Percentiles rank a stretch among this genome's conserved stretches.
phyloP scores from a whole-genome alignment of 2,797 vertebrate species.

The Crypturellus tataupa region DNA sequence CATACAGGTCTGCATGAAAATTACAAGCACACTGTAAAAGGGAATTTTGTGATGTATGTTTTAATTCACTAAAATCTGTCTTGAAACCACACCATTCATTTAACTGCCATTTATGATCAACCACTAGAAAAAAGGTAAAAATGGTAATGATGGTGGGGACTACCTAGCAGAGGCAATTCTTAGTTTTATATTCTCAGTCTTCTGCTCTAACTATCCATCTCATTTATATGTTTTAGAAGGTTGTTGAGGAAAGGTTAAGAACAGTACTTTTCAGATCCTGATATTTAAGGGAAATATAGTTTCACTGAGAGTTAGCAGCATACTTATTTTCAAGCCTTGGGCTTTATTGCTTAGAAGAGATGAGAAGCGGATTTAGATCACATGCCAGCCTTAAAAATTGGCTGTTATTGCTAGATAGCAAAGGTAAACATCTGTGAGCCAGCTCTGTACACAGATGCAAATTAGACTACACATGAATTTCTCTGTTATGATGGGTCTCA shows the following conservation, averaged over 20 bases:
- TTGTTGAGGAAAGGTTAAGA: background rate
- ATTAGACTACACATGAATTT: constrained; percentile 31
- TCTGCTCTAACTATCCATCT: background rate
- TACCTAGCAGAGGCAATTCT: background rate
- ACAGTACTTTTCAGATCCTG: background rate
- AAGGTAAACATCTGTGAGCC: constrained; percentile 19
- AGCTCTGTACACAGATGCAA: constrained; percentile 1
- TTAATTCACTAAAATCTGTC: background rate
- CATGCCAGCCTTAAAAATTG: background rate
- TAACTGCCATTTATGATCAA: background rate
- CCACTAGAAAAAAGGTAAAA: background rate
- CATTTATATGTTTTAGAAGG: background rate
- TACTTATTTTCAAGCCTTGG: background rate
- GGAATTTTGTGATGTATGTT: background rate
- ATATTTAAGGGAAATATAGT: background rate
- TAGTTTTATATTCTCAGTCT: background rate
- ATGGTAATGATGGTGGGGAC: background rate
- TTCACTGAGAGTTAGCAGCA: background rate
- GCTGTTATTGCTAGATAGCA: constrained; percentile 6
- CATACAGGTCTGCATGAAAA: fast-evolving
- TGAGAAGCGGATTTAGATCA: background rate
- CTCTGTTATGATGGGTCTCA: constrained; percentile 7
- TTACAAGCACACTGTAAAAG: background rate
- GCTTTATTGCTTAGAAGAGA: background rate
- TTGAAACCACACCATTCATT: background rate